phyloP scores from a whole-genome alignment of 2,113 vertebrate species.

The Tragelaphus scriptus region DNA sequence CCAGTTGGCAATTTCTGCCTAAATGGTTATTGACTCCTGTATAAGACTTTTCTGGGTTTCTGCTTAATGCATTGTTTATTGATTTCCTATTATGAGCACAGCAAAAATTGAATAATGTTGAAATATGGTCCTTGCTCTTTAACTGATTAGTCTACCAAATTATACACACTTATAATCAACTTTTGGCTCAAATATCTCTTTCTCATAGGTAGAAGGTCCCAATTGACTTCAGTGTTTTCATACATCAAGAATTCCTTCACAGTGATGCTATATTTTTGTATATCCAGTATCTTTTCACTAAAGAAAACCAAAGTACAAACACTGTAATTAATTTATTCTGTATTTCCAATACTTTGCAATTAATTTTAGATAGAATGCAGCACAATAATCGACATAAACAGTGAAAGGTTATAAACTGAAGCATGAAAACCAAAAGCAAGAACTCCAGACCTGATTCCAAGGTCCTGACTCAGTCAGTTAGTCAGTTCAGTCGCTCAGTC shows the following conservation, averaged over 20 bases:
- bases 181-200: neutral
- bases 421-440: neutral
- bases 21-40: neutral
- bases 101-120: neutral
- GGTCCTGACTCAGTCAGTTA: constrained; percentile 29
- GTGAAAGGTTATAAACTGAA: neutral
- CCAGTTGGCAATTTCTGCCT: neutral
- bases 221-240: neutral
- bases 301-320: neutral
- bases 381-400: neutral
- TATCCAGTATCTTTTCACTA: neutral
- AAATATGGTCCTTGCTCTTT: neutral
- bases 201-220: neutral
- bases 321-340: neutral
- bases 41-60: neutral
- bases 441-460: constrained; percentile 1
- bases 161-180: neutral
- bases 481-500: too few species aligned
- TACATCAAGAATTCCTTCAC: neutral
- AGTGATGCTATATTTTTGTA: neutral
- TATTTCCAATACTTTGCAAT: neutral
- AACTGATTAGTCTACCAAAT: neutral
- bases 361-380: neutral
- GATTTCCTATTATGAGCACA: neutral
- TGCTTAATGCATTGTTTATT: neutral